Base-by-base conservation (phyloP, 2,797 vertebrate genomes). In the Arremon brunneinucha region DNA sequence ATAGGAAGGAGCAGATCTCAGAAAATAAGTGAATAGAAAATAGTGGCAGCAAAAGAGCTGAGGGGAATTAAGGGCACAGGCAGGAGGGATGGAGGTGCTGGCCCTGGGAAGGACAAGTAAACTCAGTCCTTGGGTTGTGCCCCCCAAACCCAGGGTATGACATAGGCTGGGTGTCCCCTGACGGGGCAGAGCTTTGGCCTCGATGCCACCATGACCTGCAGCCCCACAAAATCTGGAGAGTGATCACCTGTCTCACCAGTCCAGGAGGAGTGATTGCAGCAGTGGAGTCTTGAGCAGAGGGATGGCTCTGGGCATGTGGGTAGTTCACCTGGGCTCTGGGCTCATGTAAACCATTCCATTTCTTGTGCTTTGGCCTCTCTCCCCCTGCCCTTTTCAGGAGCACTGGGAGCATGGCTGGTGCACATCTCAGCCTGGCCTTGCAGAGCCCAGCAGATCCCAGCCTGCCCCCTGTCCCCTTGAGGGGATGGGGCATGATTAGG, bases 381-480 rank as follows among this genome's bases (percentile, higher is more conserved):
- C 28, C 35, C 34, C 43, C 64, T 28, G 49, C 14, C 50, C 14
- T 90, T 76, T 6, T 2, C 35, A 37, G 2, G 6, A 22, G 20
- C 65, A 49, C 8, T 0, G 0, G 41, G 22, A 69, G 37, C 32
- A 49, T 0, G 0, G 1, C 32, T 26, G 53, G 17, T 3, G 2
- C 39, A 9, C 24, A 14, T 67, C 60, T 43, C 32, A 26, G 32
- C 8, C 63, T 82, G 78, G 41, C 46, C 30, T 60, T 46, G 34
- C 69, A 35, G 37, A 50, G 7, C 32, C 44, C 30, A 32, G 47
- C 2, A 3, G 49, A 63, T 56, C 41, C 49, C 67, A 70, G n/a
- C 34, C 62, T 83, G 35, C 11, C 4, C 30, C 1, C 1, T 37
- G 32, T 26, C 39, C 32, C 44, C 14, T 41, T 69, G 62, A 75